Evolutionary conservation across 2,113 vertebrate genomes (phyloP).

Genomic region (Beaufortia kweichowensis): DNA sequence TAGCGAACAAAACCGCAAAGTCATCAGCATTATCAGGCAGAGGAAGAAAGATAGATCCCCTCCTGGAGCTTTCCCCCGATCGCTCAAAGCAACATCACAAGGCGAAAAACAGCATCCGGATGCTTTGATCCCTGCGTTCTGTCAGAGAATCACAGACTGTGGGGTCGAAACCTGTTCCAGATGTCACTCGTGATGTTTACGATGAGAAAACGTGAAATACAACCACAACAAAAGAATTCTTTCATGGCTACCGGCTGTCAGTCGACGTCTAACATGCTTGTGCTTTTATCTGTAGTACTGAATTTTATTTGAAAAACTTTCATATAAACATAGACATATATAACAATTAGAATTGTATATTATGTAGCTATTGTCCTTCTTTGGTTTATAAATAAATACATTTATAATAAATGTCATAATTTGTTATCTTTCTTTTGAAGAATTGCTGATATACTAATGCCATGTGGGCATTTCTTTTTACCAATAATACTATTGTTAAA

Average conservation of each 20-base stretch:
- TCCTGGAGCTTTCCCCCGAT: neutral
- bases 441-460: no score
- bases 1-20: neutral
- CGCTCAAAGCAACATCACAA: constrained; percentile 30
- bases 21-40: constrained; percentile 31
- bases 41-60: constrained; percentile 22
- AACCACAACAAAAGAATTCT: neutral
- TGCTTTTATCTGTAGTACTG: neutral
- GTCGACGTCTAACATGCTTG: neutral
- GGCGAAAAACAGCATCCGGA: constrained; percentile 37
- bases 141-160: constrained; percentile 6
- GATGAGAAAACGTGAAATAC: neutral
- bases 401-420: no score
- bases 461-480: no score
- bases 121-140: constrained; percentile 26
- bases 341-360: no score
- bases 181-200: constrained; percentile 21
- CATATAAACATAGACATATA: no score
- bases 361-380: no score
- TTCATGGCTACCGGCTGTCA: neutral
- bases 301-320: no score
- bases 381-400: no score
- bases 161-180: constrained; percentile 39
- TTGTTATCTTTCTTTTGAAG: no score
- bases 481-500: no score